phyloP scores from a whole-genome alignment of 1,140 invertebrate species.

The Formica selysi region DNA sequence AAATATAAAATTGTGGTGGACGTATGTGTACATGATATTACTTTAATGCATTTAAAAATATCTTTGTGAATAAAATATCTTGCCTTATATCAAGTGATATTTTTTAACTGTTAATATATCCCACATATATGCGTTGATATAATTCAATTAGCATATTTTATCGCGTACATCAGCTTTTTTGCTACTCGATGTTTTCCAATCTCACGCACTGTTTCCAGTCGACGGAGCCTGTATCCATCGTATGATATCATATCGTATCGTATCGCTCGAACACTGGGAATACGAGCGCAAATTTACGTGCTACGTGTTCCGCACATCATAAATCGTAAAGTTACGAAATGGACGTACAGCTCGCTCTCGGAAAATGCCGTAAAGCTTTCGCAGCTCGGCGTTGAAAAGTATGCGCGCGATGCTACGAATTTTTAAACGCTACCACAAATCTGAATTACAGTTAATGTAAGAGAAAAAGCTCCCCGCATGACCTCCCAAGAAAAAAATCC shows the following conservation, averaged over 20 bases:
- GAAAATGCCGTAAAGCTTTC: conserved; percentile 38
- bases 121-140: not conserved
- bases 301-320: conserved; percentile 58
- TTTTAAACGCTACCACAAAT: conserved; percentile 23
- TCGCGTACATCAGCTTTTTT: not conserved
- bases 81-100: conserved; percentile 1
- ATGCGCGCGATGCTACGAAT: conserved; percentile 14
- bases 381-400: not conserved
- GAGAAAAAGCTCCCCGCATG: not conserved
- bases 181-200: conserved; percentile 32
- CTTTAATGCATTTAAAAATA: conserved; percentile 11
- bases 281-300: conserved; percentile 62
- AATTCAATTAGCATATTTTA: conserved; percentile 49
- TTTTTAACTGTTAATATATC: conserved; percentile 6
- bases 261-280: conserved; percentile 34
- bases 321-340: conserved; percentile 67
- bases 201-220: conserved; percentile 64
- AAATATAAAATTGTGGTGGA: not conserved
- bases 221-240: not conserved
- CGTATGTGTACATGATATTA: not conserved
- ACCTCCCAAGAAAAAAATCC: not conserved
- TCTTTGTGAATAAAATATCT: conserved; percentile 18
- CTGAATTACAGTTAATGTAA: conserved; percentile 26
- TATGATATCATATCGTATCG: not conserved
- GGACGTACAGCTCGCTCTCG: not conserved